These are phyloP conservation scores for Cylloceria caligata DNA, from an alignment of 2,888 invertebrate genomes.

Conservation along the genomic window DNA sequence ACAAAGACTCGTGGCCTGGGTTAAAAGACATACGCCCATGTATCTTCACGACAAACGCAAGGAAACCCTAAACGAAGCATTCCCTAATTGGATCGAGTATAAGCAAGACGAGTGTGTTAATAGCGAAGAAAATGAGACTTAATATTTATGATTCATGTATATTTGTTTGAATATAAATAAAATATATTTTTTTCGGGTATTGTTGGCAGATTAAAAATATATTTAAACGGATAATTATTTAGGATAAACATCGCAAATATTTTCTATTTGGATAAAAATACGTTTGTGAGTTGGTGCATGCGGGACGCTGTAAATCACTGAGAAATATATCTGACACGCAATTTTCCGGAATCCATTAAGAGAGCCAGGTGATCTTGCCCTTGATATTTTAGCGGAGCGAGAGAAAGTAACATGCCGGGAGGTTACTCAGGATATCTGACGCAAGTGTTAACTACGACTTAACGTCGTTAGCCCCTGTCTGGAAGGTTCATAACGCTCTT, in stretches of 20 bases:
- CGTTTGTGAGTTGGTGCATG: background rate
- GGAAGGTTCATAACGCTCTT: conserved; percentile 79
- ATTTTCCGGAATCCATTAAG: conserved; percentile 60
- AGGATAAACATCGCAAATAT: background rate
- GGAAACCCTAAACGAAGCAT: conserved; percentile 63
- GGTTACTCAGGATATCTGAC: conserved; percentile 52
- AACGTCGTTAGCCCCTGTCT: conserved; percentile 80
- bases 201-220: background rate
- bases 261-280: background rate
- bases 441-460: conserved; percentile 77
- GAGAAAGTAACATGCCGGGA: conserved; percentile 46
- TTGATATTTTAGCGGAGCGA: conserved; percentile 51
- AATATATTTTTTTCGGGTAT: background rate
- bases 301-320: background rate
- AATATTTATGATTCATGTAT: too few relatives aligned
- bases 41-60: conserved; percentile 51
- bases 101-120: conserved; percentile 34
- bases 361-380: conserved; percentile 61
- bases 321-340: conserved; percentile 35
- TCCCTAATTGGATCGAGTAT: conserved; percentile 57
- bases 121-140: conserved; percentile 10
- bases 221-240: background rate
- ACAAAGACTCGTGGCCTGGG: conserved; percentile 46
- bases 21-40: conserved; percentile 50
- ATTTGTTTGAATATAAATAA: too few relatives aligned